phyloP scores from a whole-genome alignment of 2,888 invertebrate species.

The Ophion slaviceki region DNA sequence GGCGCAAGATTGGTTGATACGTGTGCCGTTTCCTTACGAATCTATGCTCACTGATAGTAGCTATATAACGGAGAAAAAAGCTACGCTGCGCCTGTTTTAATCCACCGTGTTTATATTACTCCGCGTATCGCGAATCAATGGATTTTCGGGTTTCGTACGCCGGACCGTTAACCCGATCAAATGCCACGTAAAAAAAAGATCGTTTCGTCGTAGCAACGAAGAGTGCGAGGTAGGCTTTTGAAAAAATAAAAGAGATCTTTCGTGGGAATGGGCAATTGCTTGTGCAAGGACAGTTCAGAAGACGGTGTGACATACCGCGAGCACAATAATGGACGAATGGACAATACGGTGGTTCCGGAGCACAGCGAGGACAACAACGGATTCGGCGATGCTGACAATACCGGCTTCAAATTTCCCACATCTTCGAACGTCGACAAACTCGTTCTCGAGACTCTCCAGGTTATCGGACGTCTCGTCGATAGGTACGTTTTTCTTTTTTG shows the following conservation, averaged over 20 bases:
- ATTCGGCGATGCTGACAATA: conserved; percentile 72
- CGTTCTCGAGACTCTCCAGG: conserved; percentile 91
- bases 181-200: conserved; percentile 66
- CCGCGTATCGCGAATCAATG: conserved; percentile 47
- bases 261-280: conserved; percentile 90
- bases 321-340: conserved; percentile 74
- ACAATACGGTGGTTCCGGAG: conserved; percentile 78
- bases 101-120: conserved; percentile 4
- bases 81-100: background rate
- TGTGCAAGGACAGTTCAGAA: conserved; percentile 88
- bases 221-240: conserved; percentile 5
- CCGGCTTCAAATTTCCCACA: conserved; percentile 79
- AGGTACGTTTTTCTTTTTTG: conserved; percentile 86
- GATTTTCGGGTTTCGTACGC: conserved; percentile 23
- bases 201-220: conserved; percentile 33
- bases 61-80: conserved; percentile 3
- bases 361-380: conserved; percentile 75
- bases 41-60: background rate
- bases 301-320: conserved; percentile 83
- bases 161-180: conserved; percentile 46
- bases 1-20: background rate
- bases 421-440: conserved; percentile 88
- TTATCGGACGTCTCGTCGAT: conserved; percentile 93
- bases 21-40: background rate
- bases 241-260: conserved; percentile 52